phyloP scores from a whole-genome alignment of 2,113 vertebrate genomes.

The Petromus typicus region DNA sequence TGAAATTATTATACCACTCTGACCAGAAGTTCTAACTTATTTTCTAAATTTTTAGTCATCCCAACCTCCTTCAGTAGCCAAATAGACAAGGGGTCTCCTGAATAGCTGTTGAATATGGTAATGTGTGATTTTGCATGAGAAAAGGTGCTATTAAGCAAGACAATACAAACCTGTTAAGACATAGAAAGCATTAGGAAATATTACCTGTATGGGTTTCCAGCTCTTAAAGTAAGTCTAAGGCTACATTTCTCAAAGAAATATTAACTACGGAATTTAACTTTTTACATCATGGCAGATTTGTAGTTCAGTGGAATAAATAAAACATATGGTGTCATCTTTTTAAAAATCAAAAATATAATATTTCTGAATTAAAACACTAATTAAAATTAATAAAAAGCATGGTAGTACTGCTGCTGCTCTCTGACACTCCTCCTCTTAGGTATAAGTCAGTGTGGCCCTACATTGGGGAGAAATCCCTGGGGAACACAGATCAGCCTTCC shows the following conservation, averaged over 20 bases:
- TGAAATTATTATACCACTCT: not conserved
- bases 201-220: conserved; percentile 13
- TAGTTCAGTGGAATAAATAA: conserved; percentile 48
- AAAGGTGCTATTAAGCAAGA: not conserved
- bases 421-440: conserved; percentile 2
- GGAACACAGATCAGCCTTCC: not conserved
- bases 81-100: not conserved
- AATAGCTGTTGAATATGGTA: not conserved
- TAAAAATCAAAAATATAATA: conserved; percentile 54
- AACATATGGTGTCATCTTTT: conserved; percentile 37
- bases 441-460: not conserved
- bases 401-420: not conserved
- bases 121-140: not conserved
- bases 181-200: not conserved
- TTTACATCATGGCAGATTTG: not conserved
- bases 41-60: not conserved
- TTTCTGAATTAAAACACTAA: conserved; percentile 73
- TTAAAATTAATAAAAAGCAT: conserved; percentile 69
- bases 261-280: conserved; percentile 20
- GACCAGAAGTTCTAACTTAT: not conserved
- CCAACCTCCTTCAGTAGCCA: not conserved
- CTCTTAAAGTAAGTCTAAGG: not conserved
- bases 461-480: not conserved
- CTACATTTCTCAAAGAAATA: conserved; percentile 12
- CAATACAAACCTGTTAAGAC: not conserved